These are phyloP conservation scores for Acanthosoma haemorrhoidale DNA, from an alignment of 2,888 invertebrate species.

Conservation along the genomic window DNA sequence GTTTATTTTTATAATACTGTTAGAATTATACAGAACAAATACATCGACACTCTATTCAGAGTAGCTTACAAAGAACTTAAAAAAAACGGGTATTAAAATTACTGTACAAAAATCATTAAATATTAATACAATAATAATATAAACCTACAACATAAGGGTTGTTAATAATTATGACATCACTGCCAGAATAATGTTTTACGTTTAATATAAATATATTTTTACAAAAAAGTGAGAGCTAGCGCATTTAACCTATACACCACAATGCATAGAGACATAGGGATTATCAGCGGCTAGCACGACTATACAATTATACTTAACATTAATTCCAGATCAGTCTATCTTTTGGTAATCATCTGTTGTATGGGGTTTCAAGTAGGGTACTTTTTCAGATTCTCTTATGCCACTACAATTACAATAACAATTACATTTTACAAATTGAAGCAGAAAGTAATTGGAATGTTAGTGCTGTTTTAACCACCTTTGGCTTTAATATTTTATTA, in stretches of 20 bases:
- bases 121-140: constrained; percentile 26
- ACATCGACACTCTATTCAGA: constrained; percentile 31
- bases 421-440: not conserved
- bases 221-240: constrained; percentile 29
- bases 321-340: constrained; percentile 38
- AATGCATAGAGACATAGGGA: constrained; percentile 17
- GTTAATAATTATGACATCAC: constrained; percentile 20
- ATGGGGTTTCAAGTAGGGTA: constrained; percentile 24
- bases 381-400: not conserved
- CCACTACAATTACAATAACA: not conserved
- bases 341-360: constrained; percentile 39
- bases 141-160: constrained; percentile 23
- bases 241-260: constrained; percentile 28
- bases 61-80: constrained; percentile 33
- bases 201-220: constrained; percentile 25
- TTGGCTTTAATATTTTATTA: no score
- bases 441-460: not conserved
- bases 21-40: constrained; percentile 37
- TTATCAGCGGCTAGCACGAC: constrained; percentile 16
- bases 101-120: constrained; percentile 36
- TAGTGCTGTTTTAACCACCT: no score
- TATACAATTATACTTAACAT: constrained; percentile 27
- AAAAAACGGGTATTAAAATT: constrained; percentile 34
- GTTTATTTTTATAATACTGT: constrained; percentile 39
- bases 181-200: constrained; percentile 15